These are phyloP conservation scores for Caenorhabditis afra DNA, from an alignment of 2,888 invertebrate species.

Conservation along the genomic window DNA sequence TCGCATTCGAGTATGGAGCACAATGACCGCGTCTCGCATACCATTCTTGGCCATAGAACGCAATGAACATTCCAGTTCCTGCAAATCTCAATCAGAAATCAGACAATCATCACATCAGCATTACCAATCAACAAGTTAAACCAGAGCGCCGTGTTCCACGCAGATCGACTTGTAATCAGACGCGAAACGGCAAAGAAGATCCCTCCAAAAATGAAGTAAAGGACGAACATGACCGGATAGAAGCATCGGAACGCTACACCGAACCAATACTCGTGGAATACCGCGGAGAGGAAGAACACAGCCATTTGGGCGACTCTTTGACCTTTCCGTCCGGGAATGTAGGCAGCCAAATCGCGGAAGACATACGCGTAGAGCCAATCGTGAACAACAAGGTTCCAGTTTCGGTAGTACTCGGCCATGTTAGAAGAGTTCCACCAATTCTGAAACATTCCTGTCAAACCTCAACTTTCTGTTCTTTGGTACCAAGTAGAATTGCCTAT, in stretches of 20 bases:
- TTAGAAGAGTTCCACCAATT: constrained; percentile 95
- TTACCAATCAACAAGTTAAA: constrained; percentile 87
- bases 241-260: constrained; percentile 89
- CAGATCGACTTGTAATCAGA: constrained; percentile 81
- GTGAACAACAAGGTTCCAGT: constrained; percentile 95
- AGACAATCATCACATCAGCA: background rate
- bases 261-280: constrained; percentile 92
- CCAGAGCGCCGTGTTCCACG: constrained; percentile 91
- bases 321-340: constrained; percentile 70
- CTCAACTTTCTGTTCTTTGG: no score
- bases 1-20: constrained; percentile 57
- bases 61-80: constrained; percentile 79
- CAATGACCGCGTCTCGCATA: constrained; percentile 84
- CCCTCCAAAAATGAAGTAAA: constrained; percentile 87
- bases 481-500: constrained; percentile 87
- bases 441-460: constrained; percentile 82
- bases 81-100: background rate
- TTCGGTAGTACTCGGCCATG: constrained; percentile 90
- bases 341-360: constrained; percentile 52
- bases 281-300: constrained; percentile 89
- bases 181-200: constrained; percentile 82
- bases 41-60: constrained; percentile 85
- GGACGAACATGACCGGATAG: constrained; percentile 89
- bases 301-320: constrained; percentile 83
- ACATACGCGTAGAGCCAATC: constrained; percentile 94